Evolutionary conservation across 2,888 invertebrate species (phyloP), one percentile per base, ranked within the genome.

Genomic region (Ceramica pisi): DNA sequence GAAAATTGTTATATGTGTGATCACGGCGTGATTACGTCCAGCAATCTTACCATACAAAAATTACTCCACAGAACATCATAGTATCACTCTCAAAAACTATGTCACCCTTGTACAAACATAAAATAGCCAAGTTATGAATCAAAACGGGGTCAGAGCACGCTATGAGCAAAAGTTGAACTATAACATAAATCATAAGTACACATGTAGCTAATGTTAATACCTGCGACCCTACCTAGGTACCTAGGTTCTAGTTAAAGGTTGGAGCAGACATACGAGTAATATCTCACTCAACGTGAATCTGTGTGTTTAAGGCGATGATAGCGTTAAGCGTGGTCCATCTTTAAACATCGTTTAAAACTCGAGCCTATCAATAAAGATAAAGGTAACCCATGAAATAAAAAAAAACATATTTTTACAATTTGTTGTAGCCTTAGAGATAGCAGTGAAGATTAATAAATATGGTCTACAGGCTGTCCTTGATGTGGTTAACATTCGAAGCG

Each of bases 101-200:
- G 4, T 19, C 8, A 53, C 60, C 61, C 46, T 55, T 55, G 60
- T 61, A 55, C 10, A 55, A 2, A 75, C 44, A 57, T 59, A 48
- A 62, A 77, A 63, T 46, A 53, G 14, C 8, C n/a, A 63, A 51
- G 67, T 71, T 76, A 61, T 81, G 61, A 67, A 64, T 68, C 44
- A 48, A 78, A 80, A 46, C 67, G 65, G 71, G 79, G 81, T 44
- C 81, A 81, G 65, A 23, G 46, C 62, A 81, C 10, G 64, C 44
- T 71, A 77, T 44, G 61, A 80, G 79, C 81, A 77, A 80, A 80
- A 80, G 67, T 81, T 81, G 79, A 44, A 71, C 79, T 71, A 77
- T 80, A 71, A 80, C 65, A 80, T 80, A 81, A 81, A 80, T 81
- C 79, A 81, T 62, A 65, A 56, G 46, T 51, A 77, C 67, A 71